Evolutionary conservation across 2,113 vertebrate genomes (phyloP).

Genomic region (Phyllostomus discolor): DNA sequence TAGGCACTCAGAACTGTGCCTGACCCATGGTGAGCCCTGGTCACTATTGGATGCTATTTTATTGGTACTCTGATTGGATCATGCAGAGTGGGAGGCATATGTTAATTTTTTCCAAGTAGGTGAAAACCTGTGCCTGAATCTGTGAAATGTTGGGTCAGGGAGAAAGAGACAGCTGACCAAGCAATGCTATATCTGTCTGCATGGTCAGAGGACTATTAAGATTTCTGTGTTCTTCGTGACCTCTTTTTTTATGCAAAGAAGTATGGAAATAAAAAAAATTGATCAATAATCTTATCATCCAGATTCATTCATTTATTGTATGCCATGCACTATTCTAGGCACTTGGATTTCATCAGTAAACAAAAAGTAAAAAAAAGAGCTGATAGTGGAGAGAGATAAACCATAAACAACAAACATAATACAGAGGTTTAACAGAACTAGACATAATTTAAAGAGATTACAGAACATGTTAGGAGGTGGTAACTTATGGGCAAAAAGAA

Average conservation of each 20-base stretch:
- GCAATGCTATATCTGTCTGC: neutral
- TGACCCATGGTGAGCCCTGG: neutral
- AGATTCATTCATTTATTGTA: conserved; percentile 22
- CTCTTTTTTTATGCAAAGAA: neutral
- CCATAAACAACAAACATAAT: neutral
- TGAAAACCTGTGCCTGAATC: conserved; percentile 25
- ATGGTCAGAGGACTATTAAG: neutral
- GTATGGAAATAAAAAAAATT: neutral
- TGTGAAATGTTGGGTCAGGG: neutral
- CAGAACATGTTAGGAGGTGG: neutral
- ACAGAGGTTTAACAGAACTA: neutral
- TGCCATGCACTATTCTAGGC: neutral
- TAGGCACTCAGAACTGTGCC: neutral
- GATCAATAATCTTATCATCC: neutral
- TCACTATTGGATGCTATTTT: conserved; percentile 30
- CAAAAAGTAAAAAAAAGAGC: neutral
- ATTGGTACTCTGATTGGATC: neutral
- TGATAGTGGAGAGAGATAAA: neutral
- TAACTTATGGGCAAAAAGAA: neutral
- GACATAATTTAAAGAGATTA: neutral
- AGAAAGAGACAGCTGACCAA: neutral
- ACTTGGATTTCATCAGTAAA: neutral
- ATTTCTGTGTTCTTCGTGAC: neutral
- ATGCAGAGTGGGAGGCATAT: neutral
- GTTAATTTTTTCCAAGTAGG: neutral